Evolutionary conservation across 2,113 vertebrate genomes (phyloP).

Genomic region (Gymnarchus niloticus): DNA sequence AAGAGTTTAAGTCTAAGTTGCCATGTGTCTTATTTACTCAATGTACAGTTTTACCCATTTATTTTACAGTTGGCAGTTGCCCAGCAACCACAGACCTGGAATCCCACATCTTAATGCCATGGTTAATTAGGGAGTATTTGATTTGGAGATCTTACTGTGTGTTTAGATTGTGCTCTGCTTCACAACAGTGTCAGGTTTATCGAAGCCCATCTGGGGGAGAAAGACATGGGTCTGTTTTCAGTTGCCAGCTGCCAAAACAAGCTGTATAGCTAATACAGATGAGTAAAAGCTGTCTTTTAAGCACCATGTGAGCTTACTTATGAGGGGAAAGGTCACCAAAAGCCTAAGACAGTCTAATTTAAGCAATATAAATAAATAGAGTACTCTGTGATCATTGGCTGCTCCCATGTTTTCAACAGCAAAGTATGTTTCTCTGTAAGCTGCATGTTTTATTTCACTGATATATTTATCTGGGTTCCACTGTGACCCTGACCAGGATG

Average conservation of each 20-base stretch:
- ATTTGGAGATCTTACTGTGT: slow-evolving; percentile 14
- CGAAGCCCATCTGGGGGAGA: background rate
- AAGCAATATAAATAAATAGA: background rate
- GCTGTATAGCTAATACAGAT: slow-evolving; percentile 11
- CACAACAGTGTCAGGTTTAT: background rate
- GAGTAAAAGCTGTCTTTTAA: background rate
- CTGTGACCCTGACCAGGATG: no score
- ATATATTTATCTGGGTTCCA: no score
- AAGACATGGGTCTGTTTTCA: background rate
- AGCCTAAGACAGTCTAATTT: background rate
- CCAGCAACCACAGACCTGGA: slow-evolving; percentile 1
- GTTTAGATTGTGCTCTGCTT: background rate
- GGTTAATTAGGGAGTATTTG: slow-evolving; percentile 22
- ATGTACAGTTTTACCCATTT: background rate
- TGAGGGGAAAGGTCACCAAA: slow-evolving; percentile 20
- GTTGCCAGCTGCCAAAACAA: background rate
- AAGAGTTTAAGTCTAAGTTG: slow-evolving; percentile 14
- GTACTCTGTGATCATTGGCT: background rate
- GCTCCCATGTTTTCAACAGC: background rate
- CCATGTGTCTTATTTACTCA: background rate
- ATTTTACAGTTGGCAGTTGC: background rate
- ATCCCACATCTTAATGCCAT: background rate
- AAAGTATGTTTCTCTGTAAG: background rate
- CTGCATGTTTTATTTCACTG: no score
- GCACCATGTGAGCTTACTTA: slow-evolving; percentile 18